A percentile compares a stretch with the other conserved stretches of the same genome.
These are phyloP conservation scores for Podarcis raffonei DNA, from an alignment of 2,113 vertebrate genomes.

Conservation along the genomic window DNA sequence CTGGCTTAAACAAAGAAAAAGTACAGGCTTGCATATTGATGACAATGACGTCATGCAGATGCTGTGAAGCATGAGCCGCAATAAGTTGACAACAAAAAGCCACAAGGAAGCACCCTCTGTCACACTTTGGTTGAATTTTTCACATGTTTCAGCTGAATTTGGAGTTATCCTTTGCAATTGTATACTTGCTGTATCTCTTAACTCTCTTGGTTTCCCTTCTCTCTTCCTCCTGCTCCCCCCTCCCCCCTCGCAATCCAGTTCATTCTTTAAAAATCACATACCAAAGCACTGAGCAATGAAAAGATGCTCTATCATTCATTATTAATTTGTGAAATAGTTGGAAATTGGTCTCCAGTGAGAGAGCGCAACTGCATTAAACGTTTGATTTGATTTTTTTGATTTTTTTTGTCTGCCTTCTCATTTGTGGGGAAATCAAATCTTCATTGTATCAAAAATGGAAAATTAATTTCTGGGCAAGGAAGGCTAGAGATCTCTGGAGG, in stretches of 20 bases:
- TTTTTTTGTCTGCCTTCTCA: not conserved
- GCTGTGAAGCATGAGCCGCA: too few relatives aligned
- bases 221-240: not conserved
- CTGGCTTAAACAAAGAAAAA: too few relatives aligned
- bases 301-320: not conserved
- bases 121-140: not conserved
- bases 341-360: not conserved
- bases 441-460: conserved; percentile 17
- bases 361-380: conserved; percentile 8
- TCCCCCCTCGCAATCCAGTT: not conserved
- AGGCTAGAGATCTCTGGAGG: conserved; percentile 23
- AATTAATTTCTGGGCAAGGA: conserved; percentile 40
- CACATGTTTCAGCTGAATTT: not conserved
- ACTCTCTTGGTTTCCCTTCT: not conserved
- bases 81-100: too few relatives aligned
- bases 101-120: not conserved
- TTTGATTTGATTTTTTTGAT: not conserved
- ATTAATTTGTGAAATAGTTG: conserved; percentile 19
- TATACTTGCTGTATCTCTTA: not conserved
- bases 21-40: too few relatives aligned
- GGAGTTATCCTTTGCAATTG: not conserved
- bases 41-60: too few relatives aligned
- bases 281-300: not conserved
- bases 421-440: conserved; percentile 19
- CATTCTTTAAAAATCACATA: not conserved